These are phyloP conservation scores for Plotosus lineatus DNA, from an alignment of 2,113 vertebrate species.

Conservation along the genomic window DNA sequence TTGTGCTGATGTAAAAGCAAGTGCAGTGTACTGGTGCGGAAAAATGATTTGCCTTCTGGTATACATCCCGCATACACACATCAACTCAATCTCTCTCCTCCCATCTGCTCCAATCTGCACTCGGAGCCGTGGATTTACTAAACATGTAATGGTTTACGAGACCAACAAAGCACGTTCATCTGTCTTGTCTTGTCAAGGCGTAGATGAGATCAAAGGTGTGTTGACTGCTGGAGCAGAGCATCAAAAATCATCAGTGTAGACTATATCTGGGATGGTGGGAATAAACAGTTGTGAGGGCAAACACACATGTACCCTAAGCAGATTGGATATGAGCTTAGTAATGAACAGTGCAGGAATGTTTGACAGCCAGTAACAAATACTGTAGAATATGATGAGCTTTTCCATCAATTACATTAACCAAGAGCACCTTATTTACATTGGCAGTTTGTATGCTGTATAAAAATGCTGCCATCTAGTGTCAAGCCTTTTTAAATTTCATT, in stretches of 20 bases:
- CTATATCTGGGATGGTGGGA: not conserved
- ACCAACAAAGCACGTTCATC: not conserved
- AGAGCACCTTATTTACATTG: not conserved
- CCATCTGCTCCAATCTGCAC: constrained; percentile 26
- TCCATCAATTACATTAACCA: not conserved
- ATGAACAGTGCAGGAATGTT: not conserved
- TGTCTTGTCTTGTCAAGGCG: not conserved
- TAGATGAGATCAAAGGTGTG: not conserved
- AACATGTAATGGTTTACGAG: not conserved
- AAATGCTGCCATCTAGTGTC: constrained; percentile 48
- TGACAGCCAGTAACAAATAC: not conserved
- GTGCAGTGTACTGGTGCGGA: constrained; percentile 29
- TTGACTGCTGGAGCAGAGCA: not conserved
- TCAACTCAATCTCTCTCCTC: constrained; percentile 1
- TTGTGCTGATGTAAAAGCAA: constrained; percentile 1
- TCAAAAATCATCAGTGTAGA: constrained; percentile 2
- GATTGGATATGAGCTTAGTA: not conserved
- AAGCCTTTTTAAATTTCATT: not conserved
- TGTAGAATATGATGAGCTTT: not conserved
- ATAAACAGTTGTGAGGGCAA: constrained; percentile 3
- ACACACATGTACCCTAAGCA: not conserved
- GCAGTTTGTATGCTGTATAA: not conserved
- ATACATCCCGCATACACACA: constrained; percentile 15
- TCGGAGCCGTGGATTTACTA: constrained; percentile 12
- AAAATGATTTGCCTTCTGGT: constrained; percentile 33